Base-by-base conservation (phyloP, 92 coral and sea anemone genomes). In the Bergia puertoricense region DNA sequence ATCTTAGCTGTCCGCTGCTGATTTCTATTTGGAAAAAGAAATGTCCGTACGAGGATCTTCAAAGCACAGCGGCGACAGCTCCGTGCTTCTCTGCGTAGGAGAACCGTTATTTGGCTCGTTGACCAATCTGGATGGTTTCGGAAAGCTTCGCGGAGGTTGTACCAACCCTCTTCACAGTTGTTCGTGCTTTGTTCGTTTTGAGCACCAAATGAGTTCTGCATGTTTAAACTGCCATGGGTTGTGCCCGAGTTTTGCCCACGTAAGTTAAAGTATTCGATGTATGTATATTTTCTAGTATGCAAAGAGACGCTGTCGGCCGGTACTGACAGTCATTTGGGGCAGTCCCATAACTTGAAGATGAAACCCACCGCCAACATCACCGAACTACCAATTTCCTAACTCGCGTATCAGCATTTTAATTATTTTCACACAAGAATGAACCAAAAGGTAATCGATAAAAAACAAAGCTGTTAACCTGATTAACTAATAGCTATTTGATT, bases 141-240 rank as follows among this genome's bases (percentile, higher is more conserved):
- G 98, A 2, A 93, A 90, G 72, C 85, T 93, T 22, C 95, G 98
- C 8, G 98, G 98, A 4, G 88, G 83, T 1, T 95, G 98, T 46
- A 89, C 98, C 4, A 95, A 95, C 45, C 98, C 98, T 22, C 62
- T 91, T 41, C 96, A 95, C 67, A 72, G 80, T n/a, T 95, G 98
- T 42, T 22, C 98, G 36, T 91, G 94, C 38, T 95, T 91, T 80
- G 94, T 95, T 74, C 95, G 96, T 43, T 95, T 95, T 84, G 98
- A 95, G 62, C 92, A 95, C 67, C 98, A 95, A 79, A 91, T 93
- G 39, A 95, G 98, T 77, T 86, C 90, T 7, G 93, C 98, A 79
- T 95, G 98, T 86, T 88, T 95, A 8, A 95, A 95, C 82, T 95
- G 98, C 62, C 98, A 93, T 13, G 98, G 98, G 22, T 88, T 95